These are phyloP conservation scores for Anabacerthia variegaticeps DNA, from an alignment of 2,797 vertebrate species.

Conservation along the genomic window DNA sequence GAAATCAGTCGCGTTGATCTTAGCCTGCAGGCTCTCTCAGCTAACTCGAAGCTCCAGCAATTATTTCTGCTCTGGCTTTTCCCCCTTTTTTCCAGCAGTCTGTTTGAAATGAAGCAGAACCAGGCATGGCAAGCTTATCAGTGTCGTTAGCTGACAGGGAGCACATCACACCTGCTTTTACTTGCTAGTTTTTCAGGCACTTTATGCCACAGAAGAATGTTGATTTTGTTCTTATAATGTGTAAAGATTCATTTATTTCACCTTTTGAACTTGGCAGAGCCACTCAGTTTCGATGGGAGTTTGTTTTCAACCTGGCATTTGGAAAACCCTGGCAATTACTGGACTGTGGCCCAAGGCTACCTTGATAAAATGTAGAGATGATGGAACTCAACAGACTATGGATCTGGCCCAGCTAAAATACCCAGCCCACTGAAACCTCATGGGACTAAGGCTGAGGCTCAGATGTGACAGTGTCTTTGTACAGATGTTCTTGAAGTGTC, in stretches of 20 bases:
- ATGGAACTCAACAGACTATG: slow-evolving; percentile 2
- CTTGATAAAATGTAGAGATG: slow-evolving; percentile 25
- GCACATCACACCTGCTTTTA: slow-evolving; percentile 81
- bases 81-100: slow-evolving; percentile 70
- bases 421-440: background rate
- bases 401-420: background rate
- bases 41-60: slow-evolving; percentile 80
- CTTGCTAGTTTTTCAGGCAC: slow-evolving; percentile 78
- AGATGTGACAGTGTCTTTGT: background rate
- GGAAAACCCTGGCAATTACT: slow-evolving; percentile 73
- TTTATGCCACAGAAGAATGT: slow-evolving; percentile 80
- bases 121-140: slow-evolving; percentile 78
- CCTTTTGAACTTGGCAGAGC: slow-evolving; percentile 80
- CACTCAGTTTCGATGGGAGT: slow-evolving; percentile 63
- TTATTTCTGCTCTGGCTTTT: slow-evolving; percentile 80
- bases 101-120: slow-evolving; percentile 85
- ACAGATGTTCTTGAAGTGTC: background rate
- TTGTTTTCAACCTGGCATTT: slow-evolving; percentile 56
- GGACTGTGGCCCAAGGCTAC: slow-evolving; percentile 68
- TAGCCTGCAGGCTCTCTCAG: slow-evolving; percentile 80
- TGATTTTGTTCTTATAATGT: slow-evolving; percentile 79
- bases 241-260: slow-evolving; percentile 84
- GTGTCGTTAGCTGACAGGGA: slow-evolving; percentile 78
- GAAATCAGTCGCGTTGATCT: slow-evolving; percentile 86
- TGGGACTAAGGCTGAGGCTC: background rate